Evolutionary conservation across 1,140 invertebrate species (phyloP).

Genomic region (Penaeus chinensis): DNA sequence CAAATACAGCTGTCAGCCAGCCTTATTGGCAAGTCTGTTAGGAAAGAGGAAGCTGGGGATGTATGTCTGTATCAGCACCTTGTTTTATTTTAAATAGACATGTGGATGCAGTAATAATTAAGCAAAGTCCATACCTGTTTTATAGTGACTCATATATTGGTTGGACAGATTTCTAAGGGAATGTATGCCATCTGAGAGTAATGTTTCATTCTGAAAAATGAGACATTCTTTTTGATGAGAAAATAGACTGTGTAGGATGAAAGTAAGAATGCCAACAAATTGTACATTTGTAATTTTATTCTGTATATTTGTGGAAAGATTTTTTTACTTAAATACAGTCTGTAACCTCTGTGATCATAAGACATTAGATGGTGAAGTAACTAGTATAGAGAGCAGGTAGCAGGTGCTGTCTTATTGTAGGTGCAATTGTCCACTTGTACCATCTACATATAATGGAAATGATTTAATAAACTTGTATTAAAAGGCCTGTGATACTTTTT

Average conservation of each 20-base stretch:
- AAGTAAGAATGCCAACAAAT: slow-evolving; percentile 25
- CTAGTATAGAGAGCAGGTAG: slow-evolving; percentile 31
- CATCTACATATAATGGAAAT: slow-evolving; percentile 18
- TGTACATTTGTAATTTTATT: slow-evolving; percentile 48
- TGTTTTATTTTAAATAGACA: too few species aligned
- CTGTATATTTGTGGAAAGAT: slow-evolving; percentile 31
- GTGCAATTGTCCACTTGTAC: slow-evolving; percentile 17
- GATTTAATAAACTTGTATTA: slow-evolving; percentile 48
- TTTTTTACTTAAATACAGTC: slow-evolving; percentile 38
- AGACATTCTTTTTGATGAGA: too few species aligned
- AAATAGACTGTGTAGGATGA: background rate
- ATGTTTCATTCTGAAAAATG: too few species aligned
- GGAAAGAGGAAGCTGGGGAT: too few species aligned
- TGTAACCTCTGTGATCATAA: slow-evolving; percentile 11
- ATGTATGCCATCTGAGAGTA: too few species aligned
- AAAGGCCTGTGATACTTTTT: background rate
- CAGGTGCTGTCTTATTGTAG: slow-evolving; percentile 45
- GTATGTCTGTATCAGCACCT: too few species aligned
- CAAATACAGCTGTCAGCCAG: too few species aligned
- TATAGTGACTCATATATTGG: too few species aligned
- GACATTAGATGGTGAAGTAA: slow-evolving; percentile 27
- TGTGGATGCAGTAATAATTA: too few species aligned
- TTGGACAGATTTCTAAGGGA: too few species aligned
- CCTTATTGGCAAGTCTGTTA: too few species aligned
- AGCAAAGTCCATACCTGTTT: too few species aligned